These are phyloP conservation scores for Phataginus tetradactyla DNA, from an alignment of 2,797 vertebrate species.

Conservation along the genomic window DNA sequence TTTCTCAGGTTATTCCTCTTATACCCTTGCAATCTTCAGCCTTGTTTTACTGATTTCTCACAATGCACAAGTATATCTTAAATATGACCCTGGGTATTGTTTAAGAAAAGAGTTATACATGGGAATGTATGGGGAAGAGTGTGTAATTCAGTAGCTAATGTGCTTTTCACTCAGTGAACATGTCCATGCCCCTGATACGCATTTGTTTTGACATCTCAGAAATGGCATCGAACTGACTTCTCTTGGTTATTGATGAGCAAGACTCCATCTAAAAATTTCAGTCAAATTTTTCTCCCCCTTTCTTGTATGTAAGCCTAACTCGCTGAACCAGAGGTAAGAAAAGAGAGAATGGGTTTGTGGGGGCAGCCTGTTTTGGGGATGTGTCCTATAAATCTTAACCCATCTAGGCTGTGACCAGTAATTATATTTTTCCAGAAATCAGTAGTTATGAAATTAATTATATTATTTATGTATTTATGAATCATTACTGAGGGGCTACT, in stretches of 20 bases:
- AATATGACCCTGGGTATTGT: not conserved
- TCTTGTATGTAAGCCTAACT: not conserved
- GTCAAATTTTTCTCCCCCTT: not conserved
- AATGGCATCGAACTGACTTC: constrained; percentile 19
- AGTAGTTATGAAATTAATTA: not conserved
- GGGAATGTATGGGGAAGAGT: not conserved
- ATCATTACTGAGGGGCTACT: not conserved
- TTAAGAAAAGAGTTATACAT: not conserved
- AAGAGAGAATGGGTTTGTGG: not conserved
- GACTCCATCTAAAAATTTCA: not conserved
- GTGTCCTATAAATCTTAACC: not conserved
- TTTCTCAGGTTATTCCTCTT: not conserved
- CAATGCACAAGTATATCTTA: not conserved
- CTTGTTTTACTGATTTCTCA: not conserved
- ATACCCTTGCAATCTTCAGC: not conserved
- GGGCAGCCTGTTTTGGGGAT: not conserved
- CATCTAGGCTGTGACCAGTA: not conserved
- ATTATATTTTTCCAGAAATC: constrained; percentile 3
- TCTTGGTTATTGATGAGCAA: constrained; percentile 3
- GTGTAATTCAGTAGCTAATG: constrained; percentile 4
- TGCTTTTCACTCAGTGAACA: constrained; percentile 3
- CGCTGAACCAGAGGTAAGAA: not conserved
- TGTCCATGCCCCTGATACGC: not conserved
- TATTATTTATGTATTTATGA: not conserved
- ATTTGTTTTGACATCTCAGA: constrained; percentile 53